Percentiles rank a stretch among this genome's conserved stretches.
These are phyloP conservation scores for Pyrgus malvae DNA, from an alignment of 2,888 invertebrate genomes.

Conservation along the genomic window DNA sequence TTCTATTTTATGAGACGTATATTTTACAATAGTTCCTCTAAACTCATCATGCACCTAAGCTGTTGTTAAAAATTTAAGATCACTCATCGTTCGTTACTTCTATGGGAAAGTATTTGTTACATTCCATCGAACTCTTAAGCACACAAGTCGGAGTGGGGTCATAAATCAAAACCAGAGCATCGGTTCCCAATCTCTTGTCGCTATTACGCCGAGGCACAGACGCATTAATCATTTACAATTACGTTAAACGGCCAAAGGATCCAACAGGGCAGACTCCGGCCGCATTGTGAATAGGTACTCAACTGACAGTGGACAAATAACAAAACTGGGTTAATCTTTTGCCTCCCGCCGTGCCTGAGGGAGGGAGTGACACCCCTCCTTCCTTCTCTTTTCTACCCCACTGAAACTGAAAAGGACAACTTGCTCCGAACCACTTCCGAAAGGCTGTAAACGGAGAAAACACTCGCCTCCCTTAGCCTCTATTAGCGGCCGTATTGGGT, in stretches of 20 bases:
- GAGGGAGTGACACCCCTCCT: conserved; percentile 61
- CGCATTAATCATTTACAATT: conserved; percentile 80
- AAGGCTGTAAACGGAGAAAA: conserved; percentile 49
- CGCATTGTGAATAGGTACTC: conserved; percentile 80
- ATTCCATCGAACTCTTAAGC: conserved; percentile 18
- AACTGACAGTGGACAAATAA: conserved; percentile 82
- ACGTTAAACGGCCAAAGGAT: conserved; percentile 76
- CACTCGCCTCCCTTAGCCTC: conserved; percentile 38
- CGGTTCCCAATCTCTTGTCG: conserved; percentile 67
- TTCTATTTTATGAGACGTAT: no score
- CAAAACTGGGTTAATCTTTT: conserved; percentile 82
- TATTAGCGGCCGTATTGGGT: conserved; percentile 46
- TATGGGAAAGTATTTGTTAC: conserved; percentile 15
- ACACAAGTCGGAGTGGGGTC: conserved; percentile 39
- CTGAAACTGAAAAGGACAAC: conserved; percentile 65
- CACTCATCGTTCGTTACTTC: neutral
- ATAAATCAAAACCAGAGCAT: conserved; percentile 70
- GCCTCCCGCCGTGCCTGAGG: conserved; percentile 70
- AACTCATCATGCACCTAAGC: no score
- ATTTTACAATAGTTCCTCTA: no score
- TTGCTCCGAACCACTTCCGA: conserved; percentile 42
- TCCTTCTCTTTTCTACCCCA: conserved; percentile 57
- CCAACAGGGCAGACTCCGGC: conserved; percentile 69
- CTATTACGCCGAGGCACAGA: conserved; percentile 66
- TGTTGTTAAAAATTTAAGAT: no score